Evolutionary conservation across 2,797 vertebrate species (phyloP), one percentile per base, ranked within the genome.

Genomic region (Cirrhinus molitorella): DNA sequence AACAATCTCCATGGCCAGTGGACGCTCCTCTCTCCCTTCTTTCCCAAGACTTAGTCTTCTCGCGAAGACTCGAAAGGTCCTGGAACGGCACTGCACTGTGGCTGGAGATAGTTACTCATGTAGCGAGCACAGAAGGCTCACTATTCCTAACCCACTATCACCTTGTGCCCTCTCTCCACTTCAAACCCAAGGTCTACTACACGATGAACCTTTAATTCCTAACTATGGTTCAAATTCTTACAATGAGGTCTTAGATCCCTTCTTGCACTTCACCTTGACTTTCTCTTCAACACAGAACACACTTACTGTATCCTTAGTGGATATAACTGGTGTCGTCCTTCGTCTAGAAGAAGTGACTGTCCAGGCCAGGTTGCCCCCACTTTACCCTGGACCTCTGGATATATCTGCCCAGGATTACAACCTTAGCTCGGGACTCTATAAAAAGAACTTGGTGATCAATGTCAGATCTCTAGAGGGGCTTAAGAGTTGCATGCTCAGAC

Each of bases 251-350:
- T 78, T 82, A 17, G 90, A 87, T 68, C 92, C 93, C n/a, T 89
- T 88, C 66, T 92, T 96, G 83, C 91, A 93, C 85, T 96, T 96
- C 83, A 93, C 91, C 8, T 81, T 95, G 84, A 92, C 90, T 88
- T 95, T 94, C 87, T 93, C 92, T 43, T 75, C 90, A n/a, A 88
- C 88, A 11, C 90, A 90, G 23, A 91, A 90, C 79, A 91, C 86
- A 13, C 86, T 96, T 79, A 91, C 88, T 0, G 89, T 96, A 67
- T 90, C 90, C 0, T 76, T 95, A 70, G 87, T 95, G 14, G 66
- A 91, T 51, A 88, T 96, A 21, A 90, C 90, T 19, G 92, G 93
- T 71, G 85, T 85, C 0, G 70, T 85, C 47, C 89, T 91, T 84
- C 88, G 79, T 17, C 87, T 95, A 86, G 91, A 93, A 79, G 91